Evolutionary conservation across 2,113 vertebrate genomes (phyloP).

Genomic region (Crotalus horridus): DNA sequence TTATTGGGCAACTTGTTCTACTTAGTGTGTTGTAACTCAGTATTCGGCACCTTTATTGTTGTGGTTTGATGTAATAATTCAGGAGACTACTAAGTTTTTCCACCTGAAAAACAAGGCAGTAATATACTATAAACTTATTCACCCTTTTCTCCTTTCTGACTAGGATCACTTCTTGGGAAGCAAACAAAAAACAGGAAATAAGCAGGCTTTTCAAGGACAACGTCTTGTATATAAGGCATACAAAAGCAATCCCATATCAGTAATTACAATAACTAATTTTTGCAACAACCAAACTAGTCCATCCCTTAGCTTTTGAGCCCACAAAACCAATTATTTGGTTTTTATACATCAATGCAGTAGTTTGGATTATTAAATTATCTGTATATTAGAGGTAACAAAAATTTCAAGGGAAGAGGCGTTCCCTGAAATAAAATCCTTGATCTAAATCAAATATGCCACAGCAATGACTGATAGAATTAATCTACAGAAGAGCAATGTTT

Average conservation of each 20-base stretch:
- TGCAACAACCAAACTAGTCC: background rate
- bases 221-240: background rate
- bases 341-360: background rate
- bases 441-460: background rate
- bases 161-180: background rate
- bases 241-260: background rate
- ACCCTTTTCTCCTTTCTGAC: background rate
- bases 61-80: background rate
- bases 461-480: background rate
- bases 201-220: background rate
- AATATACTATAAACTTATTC: background rate
- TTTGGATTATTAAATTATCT: background rate
- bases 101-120: background rate
- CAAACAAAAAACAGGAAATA: background rate
- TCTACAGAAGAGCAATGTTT: background rate
- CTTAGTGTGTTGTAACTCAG: background rate
- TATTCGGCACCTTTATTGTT: background rate
- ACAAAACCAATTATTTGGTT: background rate
- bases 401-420: background rate
- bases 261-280: background rate
- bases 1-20: conserved; percentile 21
- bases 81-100: background rate
- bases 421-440: background rate
- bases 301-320: background rate
- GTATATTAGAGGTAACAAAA: background rate